Conservation (phyloP, 2,113 vertebrate genomes). For the Hyaena hyaena region DNA sequence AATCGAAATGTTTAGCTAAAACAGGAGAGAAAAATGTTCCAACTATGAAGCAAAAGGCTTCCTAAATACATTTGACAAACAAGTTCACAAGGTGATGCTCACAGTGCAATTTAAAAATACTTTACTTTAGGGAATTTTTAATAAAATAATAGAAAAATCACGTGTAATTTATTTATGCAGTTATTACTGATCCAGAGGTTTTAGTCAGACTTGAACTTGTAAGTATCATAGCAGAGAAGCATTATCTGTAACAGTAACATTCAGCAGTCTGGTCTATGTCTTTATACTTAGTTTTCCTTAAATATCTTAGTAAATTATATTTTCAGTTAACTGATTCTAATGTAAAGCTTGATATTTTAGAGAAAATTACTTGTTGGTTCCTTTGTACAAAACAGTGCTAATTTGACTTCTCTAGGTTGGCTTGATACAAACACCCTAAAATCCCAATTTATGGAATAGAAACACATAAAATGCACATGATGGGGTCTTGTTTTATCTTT, state of each 20-base stretch:
- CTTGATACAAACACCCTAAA: background rate
- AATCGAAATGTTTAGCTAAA: background rate
- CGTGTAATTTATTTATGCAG: background rate
- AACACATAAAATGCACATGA: background rate
- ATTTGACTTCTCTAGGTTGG: background rate
- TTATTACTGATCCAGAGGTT: constrained; percentile 14
- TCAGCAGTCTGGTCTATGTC: background rate
- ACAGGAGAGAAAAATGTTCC: background rate
- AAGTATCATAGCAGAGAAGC: background rate
- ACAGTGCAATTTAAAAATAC: constrained; percentile 2
- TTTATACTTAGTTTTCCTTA: constrained; percentile 43
- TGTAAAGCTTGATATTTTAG: background rate
- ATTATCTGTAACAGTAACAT: constrained; percentile 6
- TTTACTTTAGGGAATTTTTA: background rate
- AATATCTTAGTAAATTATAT: background rate
- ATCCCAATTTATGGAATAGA: background rate
- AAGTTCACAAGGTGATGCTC: background rate
- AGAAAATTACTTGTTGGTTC: background rate
- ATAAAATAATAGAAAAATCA: constrained; percentile 39
- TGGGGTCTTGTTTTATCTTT: background rate
- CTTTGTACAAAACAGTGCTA: background rate
- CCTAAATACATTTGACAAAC: constrained; percentile 7
- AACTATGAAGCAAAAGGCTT: background rate
- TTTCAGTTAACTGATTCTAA: constrained; percentile 1
- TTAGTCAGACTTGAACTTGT: background rate